phyloP scores from a whole-genome alignment of 2,113 vertebrate species.

The Numenius arquata region DNA sequence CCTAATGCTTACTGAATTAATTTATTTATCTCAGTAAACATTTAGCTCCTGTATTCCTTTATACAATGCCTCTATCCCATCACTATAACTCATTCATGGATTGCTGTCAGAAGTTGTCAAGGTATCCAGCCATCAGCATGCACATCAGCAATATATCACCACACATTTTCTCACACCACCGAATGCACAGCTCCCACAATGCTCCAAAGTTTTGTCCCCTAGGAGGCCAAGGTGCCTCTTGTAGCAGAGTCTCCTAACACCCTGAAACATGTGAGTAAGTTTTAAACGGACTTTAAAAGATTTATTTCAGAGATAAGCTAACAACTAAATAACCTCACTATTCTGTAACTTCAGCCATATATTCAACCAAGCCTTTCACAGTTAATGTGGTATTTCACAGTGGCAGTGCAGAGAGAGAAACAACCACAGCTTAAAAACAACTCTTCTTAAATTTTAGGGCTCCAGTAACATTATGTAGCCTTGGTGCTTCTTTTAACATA shows the following conservation, averaged over 20 bases:
- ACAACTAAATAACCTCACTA: not conserved
- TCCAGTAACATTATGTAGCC: not conserved
- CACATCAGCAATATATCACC: not conserved
- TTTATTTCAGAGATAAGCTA: not conserved
- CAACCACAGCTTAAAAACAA: not conserved
- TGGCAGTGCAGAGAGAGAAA: not conserved
- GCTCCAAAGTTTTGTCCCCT: not conserved
- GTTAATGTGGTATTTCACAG: not conserved
- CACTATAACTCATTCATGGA: not conserved
- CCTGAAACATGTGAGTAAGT: not conserved
- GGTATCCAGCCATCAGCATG: not conserved
- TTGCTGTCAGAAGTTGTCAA: not conserved
- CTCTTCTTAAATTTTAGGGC: not conserved
- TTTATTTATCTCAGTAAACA: not conserved
- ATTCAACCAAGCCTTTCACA: not conserved
- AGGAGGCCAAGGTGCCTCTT: not conserved
- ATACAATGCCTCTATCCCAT: not conserved
- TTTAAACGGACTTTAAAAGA: not conserved
- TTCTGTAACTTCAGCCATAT: not conserved
- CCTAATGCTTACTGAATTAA: not conserved
- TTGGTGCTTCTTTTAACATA: not conserved
- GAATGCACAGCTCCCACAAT: not conserved
- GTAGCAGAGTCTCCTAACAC: not conserved
- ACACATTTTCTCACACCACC: not conserved
- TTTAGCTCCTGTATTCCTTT: not conserved